These are phyloP conservation scores for Mohoua ochrocephala DNA, from an alignment of 2,113 vertebrate species.

Conservation along the genomic window DNA sequence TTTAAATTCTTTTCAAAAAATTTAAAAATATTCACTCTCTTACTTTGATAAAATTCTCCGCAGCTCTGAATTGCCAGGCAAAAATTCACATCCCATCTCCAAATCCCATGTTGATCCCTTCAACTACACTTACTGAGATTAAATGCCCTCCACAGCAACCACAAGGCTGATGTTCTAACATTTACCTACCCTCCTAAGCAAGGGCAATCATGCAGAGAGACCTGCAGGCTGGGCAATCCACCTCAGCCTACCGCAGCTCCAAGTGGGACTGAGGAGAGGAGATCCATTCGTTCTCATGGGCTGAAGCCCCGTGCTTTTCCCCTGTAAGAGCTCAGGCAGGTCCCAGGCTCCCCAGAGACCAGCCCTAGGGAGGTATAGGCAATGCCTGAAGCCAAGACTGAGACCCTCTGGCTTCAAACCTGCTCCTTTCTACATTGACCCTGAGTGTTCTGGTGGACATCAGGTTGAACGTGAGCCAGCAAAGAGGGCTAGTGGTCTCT, in stretches of 20 bases:
- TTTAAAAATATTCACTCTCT: neutral
- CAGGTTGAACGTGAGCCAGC: neutral
- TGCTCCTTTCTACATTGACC: neutral
- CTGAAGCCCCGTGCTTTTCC: neutral
- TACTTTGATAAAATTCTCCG: neutral
- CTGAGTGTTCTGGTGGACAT: neutral
- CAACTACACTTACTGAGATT: neutral
- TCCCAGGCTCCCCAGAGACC: neutral
- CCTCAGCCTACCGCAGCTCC: neutral
- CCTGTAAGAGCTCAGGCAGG: neutral
- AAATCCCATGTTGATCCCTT: neutral
- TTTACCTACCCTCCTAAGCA: neutral
- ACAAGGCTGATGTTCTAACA: neutral
- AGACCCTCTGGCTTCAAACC: neutral
- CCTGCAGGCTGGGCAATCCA: no score
- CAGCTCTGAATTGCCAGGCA: neutral
- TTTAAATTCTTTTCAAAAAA: neutral
- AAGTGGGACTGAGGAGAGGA: neutral
- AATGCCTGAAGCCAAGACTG: neutral
- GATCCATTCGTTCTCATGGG: rapidly evolving
- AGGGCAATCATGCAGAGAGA: rapidly evolving
- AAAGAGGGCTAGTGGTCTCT: neutral
- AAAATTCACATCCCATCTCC: neutral
- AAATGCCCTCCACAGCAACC: neutral
- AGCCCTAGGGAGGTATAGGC: neutral